These are phyloP conservation scores for Heliconius hortense DNA, from an alignment of 2,888 invertebrate genomes.

Conservation along the genomic window DNA sequence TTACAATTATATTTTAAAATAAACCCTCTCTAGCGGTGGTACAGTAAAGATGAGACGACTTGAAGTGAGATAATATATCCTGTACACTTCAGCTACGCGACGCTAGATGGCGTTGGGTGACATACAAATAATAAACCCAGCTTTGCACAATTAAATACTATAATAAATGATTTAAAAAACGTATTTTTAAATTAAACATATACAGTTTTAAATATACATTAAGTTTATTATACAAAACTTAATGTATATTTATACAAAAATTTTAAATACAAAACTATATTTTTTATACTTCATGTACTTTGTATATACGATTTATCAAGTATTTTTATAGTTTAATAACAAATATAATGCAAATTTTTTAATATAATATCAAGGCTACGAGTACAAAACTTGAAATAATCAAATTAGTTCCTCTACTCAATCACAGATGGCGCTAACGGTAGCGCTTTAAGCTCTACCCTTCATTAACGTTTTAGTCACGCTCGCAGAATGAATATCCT, in stretches of 20 bases:
- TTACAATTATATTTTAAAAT: background rate
- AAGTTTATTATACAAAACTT: too few relatives aligned
- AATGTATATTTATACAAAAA: too few relatives aligned
- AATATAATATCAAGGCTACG: background rate
- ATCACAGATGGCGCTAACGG: constrained; percentile 24
- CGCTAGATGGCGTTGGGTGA: constrained; percentile 10
- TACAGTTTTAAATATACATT: too few relatives aligned
- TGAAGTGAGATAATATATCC: background rate
- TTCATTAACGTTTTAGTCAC: constrained; percentile 4
- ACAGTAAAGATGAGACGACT: background rate
- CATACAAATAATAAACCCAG: background rate
- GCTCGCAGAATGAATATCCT: constrained; percentile 15
- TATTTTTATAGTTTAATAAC: too few relatives aligned
- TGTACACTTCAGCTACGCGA: constrained; percentile 12
- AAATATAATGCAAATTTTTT: too few relatives aligned
- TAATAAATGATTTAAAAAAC: background rate
- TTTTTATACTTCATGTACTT: too few relatives aligned
- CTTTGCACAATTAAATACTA: background rate
- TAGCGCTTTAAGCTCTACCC: background rate
- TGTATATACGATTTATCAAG: too few relatives aligned
- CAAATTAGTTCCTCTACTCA: constrained; percentile 21
- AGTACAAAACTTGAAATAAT: background rate
- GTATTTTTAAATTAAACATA: background rate
- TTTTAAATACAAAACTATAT: too few relatives aligned
- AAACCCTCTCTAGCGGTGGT: constrained; percentile 27